A percentile compares a stretch with the other conserved stretches of the same genome.
Conservation (phyloP, 2,797 vertebrate genomes). For the Acestrorhynchus altus region DNA sequence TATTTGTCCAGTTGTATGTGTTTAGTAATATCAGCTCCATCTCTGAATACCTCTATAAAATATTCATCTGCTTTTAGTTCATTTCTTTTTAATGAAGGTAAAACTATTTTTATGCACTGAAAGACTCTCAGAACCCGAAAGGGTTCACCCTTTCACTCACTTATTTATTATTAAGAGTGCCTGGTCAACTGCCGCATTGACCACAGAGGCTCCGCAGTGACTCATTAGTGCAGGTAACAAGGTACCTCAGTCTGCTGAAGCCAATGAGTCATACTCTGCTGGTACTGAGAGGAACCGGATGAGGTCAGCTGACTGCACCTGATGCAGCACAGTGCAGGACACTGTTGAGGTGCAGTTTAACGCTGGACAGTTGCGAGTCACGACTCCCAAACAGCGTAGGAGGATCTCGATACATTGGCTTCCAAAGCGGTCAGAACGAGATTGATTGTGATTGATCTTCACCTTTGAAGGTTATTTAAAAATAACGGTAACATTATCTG, state of each 20-base stretch:
- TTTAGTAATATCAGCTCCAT: no score
- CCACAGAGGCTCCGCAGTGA: neutral
- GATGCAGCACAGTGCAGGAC: neutral
- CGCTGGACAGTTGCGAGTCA: neutral
- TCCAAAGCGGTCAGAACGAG: neutral
- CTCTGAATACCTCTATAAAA: no score
- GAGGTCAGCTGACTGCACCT: neutral
- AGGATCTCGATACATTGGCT: neutral
- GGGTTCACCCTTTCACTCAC: neutral
- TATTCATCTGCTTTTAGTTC: no score
- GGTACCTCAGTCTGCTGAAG: slow-evolving; percentile 4
- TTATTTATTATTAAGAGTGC: neutral
- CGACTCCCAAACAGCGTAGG: neutral
- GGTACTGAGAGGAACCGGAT: slow-evolving; percentile 16
- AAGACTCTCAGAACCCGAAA: neutral
- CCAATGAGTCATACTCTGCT: slow-evolving; percentile 35
- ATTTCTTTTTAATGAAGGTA: neutral
- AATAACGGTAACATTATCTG: no score
- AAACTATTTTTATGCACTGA: neutral
- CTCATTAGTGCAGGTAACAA: slow-evolving; percentile 35
- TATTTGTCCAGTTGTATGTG: no score
- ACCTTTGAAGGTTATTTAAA: no score
- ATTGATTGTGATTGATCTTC: neutral
- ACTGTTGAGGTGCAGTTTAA: neutral
- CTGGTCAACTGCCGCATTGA: neutral